Base-by-base conservation (phyloP, 2,888 invertebrate genomes). In the Hofmannophila pseudospretella region DNA sequence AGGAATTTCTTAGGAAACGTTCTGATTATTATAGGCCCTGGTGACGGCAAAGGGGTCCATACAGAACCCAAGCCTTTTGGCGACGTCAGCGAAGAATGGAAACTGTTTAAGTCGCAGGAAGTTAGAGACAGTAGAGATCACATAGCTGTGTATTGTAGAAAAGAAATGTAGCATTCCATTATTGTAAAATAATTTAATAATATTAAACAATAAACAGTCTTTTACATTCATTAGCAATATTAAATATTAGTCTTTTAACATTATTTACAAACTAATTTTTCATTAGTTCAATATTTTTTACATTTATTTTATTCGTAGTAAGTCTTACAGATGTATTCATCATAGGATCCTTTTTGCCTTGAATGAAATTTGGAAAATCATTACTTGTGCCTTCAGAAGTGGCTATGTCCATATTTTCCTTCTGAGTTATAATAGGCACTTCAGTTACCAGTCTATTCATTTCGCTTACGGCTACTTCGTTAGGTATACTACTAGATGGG, bases 11-110 rank as follows among this genome's bases (percentile, higher is more conserved):
- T 73, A 14, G 93, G 96, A 19, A 78, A 82, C 23, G 82, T 91
- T 41, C 66, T 96, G 34, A 81, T 96, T 54, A 90, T 96, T 9
- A 91, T 95, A 43, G 95, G 95, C 0, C 94, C 95, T 0, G 88
- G 78, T 1, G 78, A 89, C 12, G 89, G 88, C 3, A 78, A 88
- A 36, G 88, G 90, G 7, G 89, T 91, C 4, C 90, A 92, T 53
- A 93, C 94, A 0, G 90, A 93, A 54, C 94, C 94, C 0, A 75
- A 87, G 51, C 94, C 94, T 0, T 90, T 94, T 49, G 88, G 88
- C 33, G 68, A 76, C 29, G 76, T 90, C 39, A 84, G 90, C 36
- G 66, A 75, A 0, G 70, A 75, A 1, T 94, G 94, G 93, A 59
- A 49, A 16, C 64, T 94, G 7, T 59, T 71, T n/a, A 68, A 72